Evolutionary conservation across 2,113 vertebrate species (phyloP).

Genomic region (Lepidiolamprologus cunningtoni): DNA sequence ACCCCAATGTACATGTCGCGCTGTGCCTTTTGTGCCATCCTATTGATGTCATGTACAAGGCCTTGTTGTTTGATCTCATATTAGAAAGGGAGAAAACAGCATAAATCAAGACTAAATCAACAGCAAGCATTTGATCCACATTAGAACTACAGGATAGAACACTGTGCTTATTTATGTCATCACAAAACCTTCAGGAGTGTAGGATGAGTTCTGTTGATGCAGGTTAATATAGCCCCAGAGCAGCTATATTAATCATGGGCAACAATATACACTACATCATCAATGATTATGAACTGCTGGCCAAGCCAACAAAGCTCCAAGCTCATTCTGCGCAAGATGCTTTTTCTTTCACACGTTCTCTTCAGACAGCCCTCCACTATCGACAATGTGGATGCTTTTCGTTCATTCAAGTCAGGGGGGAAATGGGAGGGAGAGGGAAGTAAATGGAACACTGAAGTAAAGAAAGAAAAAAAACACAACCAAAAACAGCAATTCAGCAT

Average conservation of each 20-base stretch:
- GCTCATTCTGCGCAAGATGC: slow-evolving; percentile 57
- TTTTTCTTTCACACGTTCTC: slow-evolving; percentile 43
- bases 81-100: not conserved
- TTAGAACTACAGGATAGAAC: not conserved
- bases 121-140: slow-evolving; percentile 15
- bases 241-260: slow-evolving; percentile 63
- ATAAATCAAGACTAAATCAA: not conserved
- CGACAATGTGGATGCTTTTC: slow-evolving; percentile 44
- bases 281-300: slow-evolving; percentile 50
- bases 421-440: slow-evolving; percentile 44
- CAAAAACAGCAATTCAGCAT: slow-evolving; percentile 39
- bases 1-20: not conserved
- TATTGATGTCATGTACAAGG: not conserved
- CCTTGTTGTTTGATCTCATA: not conserved
- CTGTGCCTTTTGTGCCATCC: not conserved
- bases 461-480: not conserved
- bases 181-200: slow-evolving; percentile 41
- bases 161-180: slow-evolving; percentile 15
- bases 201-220: slow-evolving; percentile 49
- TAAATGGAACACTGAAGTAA: slow-evolving; percentile 58
- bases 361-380: slow-evolving; percentile 42
- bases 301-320: slow-evolving; percentile 50
- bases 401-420: slow-evolving; percentile 56
- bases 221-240: slow-evolving; percentile 60
- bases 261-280: slow-evolving; percentile 35